A percentile compares a stretch with the other conserved stretches of the same genome.
phyloP scores from a whole-genome alignment of 2,888 invertebrate genomes.

The Orgyia antiqua region DNA sequence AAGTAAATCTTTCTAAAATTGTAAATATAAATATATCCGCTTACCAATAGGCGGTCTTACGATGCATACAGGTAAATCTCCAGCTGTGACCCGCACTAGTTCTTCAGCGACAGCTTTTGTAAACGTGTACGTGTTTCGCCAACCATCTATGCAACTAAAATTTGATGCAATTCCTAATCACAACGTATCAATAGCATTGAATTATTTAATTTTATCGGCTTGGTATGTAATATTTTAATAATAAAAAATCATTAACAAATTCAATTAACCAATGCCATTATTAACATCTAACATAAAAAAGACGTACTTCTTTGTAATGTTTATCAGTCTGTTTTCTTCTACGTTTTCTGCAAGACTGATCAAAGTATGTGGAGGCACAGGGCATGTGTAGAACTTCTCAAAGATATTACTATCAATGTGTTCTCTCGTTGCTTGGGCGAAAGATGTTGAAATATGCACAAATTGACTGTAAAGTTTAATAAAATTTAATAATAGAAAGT shows the following conservation, averaged over 20 bases:
- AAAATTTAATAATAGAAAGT: too few relatives aligned
- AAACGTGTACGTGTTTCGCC: slow-evolving; percentile 85
- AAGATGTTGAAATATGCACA: slow-evolving; percentile 35
- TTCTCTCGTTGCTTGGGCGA: slow-evolving; percentile 57
- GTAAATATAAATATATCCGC: too few relatives aligned
- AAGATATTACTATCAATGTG: slow-evolving; percentile 9
- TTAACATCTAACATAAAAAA: too few relatives aligned
- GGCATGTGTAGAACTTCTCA: slow-evolving; percentile 29
- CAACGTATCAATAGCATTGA: too few relatives aligned
- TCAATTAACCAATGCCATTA: too few relatives aligned
- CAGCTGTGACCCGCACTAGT: slow-evolving; percentile 70
- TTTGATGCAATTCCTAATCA: too few relatives aligned
- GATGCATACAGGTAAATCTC: slow-evolving; percentile 80
- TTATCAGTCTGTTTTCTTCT: slow-evolving; percentile 14
- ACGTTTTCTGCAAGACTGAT: slow-evolving; percentile 26
- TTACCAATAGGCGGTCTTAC: slow-evolving; percentile 78
- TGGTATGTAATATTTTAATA: too few relatives aligned
- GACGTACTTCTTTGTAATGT: slow-evolving; percentile 17
- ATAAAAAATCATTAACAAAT: too few relatives aligned
- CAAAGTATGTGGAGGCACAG: slow-evolving; percentile 20
- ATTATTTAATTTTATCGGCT: too few relatives aligned
- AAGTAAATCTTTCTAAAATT: too few relatives aligned
- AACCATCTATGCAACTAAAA: slow-evolving; percentile 64
- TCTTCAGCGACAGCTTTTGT: slow-evolving; percentile 86
- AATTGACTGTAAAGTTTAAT: slow-evolving; percentile 33